These are phyloP conservation scores for Micoletzkya japonica DNA, from an alignment of 2,888 invertebrate genomes.

Conservation along the genomic window DNA sequence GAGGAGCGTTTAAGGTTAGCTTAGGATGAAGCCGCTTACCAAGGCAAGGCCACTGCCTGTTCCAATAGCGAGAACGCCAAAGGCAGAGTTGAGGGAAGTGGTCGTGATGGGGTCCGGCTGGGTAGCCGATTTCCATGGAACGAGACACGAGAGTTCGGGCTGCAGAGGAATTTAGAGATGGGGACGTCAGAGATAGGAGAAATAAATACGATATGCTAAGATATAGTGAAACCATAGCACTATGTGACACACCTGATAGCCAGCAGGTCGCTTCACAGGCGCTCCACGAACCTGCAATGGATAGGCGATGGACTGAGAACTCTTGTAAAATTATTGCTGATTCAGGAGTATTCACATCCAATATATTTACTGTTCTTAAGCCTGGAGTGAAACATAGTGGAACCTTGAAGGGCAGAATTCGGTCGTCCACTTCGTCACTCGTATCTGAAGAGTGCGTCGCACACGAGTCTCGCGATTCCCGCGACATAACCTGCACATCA, in stretches of 20 bases:
- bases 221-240: background rate
- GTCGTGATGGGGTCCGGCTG: conserved; percentile 84
- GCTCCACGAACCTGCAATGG: conserved; percentile 74
- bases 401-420: conserved; percentile 50
- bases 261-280: conserved; percentile 83
- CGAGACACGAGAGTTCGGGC: conserved; percentile 89
- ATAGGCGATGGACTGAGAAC: too few species aligned
- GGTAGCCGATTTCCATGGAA: conserved; percentile 74
- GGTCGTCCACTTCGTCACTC: conserved; percentile 45
- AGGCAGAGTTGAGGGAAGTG: conserved; percentile 90
- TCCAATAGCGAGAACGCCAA: conserved; percentile 74
- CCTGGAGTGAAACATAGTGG: too few species aligned
- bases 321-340: too few species aligned
- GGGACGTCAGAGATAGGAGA: background rate
- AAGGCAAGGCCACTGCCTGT: conserved; percentile 23
- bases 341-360: too few species aligned
- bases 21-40: too few species aligned
- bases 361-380: too few species aligned
- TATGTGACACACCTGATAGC: conserved; percentile 74
- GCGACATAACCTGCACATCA: conserved; percentile 7
- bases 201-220: background rate
- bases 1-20: too few species aligned
- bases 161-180: conserved; percentile 64
- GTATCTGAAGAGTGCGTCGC: conserved; percentile 45
- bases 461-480: conserved; percentile 39